A percentile compares a stretch with the other conserved stretches of the same genome.
Evolutionary conservation across 2,113 vertebrate genomes (phyloP).

Genomic region (Cottus gobio): DNA sequence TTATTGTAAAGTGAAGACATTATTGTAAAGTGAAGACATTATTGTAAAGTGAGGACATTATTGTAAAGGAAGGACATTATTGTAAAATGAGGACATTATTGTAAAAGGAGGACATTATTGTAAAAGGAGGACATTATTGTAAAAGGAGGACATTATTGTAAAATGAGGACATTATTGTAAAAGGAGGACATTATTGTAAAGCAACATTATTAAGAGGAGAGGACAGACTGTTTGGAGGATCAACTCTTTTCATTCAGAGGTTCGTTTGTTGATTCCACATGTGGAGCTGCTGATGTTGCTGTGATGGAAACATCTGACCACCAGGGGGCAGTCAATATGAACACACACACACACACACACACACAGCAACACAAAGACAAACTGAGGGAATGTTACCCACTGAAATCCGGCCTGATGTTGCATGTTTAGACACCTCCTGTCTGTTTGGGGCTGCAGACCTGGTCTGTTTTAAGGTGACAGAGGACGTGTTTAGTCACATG

Average conservation of each 20-base stretch:
- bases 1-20: no score
- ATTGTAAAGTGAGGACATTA: neutral
- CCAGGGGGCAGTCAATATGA: slow-evolving; percentile 60
- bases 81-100: no score
- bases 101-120: no score
- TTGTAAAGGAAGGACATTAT: no score
- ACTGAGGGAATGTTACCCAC: neutral
- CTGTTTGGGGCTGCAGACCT: neutral
- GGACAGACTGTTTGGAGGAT: neutral
- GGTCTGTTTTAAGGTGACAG: neutral
- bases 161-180: neutral
- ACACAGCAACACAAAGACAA: neutral
- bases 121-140: no score
- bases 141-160: no score
- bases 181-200: no score
- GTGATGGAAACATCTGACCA: slow-evolving; percentile 61
- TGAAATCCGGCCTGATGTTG: neutral
- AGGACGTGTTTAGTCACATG: no score
- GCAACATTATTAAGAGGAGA: neutral
- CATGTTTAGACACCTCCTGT: neutral
- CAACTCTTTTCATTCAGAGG: neutral
- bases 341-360: neutral
- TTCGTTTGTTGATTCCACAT: neutral
- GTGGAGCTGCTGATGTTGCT: slow-evolving; percentile 20
- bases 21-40: neutral